Evolutionary conservation across 2,888 invertebrate genomes (phyloP).

Genomic region (Ophion costatus): DNA sequence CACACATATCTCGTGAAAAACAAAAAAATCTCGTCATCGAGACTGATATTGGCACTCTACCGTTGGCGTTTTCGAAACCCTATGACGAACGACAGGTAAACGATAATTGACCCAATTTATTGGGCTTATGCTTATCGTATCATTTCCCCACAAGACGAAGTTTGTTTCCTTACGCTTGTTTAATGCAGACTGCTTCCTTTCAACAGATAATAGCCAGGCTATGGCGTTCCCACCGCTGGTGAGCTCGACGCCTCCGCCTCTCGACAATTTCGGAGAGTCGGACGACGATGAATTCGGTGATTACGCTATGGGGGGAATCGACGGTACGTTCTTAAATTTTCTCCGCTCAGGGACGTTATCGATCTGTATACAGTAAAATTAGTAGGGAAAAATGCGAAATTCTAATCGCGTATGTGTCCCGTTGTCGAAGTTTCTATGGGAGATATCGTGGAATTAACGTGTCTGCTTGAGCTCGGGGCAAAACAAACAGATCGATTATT

Average conservation of each 20-base stretch:
- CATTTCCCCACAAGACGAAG: not conserved
- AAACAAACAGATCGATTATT: no score
- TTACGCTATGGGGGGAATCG: slow-evolving; percentile 80
- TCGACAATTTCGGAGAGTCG: slow-evolving; percentile 85
- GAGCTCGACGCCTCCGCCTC: slow-evolving; percentile 88
- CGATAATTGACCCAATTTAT: not conserved
- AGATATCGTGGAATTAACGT: no score
- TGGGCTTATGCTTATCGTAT: not conserved
- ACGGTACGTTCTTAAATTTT: slow-evolving; percentile 72
- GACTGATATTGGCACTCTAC: not conserved
- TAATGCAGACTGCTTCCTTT: not conserved
- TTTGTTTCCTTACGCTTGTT: not conserved
- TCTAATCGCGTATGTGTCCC: no score
- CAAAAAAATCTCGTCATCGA: not conserved
- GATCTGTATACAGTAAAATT: no score
- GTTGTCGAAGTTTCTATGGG: no score
- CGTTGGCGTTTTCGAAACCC: not conserved
- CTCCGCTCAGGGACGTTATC: no score
- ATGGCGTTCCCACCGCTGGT: slow-evolving; percentile 89
- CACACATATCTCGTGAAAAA: slow-evolving; percentile 9
- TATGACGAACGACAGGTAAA: slow-evolving; percentile 16
- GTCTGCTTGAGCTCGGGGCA: no score
- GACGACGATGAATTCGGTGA: slow-evolving; percentile 86
- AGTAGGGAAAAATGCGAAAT: no score
- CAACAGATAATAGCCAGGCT: slow-evolving; percentile 22